Conservation (phyloP, 2,113 vertebrate species). For the Alouatta palliata region DNA sequence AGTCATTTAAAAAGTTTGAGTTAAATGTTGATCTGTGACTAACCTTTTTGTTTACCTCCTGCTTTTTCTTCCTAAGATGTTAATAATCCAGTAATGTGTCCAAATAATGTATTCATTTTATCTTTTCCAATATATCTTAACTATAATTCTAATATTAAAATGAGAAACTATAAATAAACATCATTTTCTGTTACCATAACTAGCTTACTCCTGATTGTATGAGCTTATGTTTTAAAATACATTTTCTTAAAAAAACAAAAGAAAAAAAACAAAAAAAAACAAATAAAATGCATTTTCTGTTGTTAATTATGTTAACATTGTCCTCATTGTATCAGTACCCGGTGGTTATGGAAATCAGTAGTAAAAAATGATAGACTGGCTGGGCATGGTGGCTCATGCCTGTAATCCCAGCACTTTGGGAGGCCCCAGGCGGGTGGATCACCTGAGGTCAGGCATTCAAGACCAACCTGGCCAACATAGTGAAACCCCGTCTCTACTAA, state of each 20-base stretch:
- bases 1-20: conserved; percentile 24
- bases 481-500: too few species aligned
- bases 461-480: too few species aligned
- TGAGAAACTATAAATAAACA: conserved; percentile 25
- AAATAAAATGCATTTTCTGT: not conserved
- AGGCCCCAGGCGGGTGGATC: too few species aligned
- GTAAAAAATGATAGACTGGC: not conserved
- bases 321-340: not conserved
- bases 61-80: conserved; percentile 25
- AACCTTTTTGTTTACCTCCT: not conserved
- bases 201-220: not conserved
- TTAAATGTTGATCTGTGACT: not conserved
- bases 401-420: too few species aligned
- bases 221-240: not conserved
- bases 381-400: too few species aligned
- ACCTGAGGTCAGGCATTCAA: too few species aligned
- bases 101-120: conserved; percentile 12
- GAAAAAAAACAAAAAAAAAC: too few species aligned
- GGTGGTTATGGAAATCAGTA: not conserved
- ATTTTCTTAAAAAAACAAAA: too few species aligned
- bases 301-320: not conserved
- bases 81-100: conserved; percentile 9
- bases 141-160: conserved; percentile 14
- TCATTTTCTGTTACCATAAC: not conserved
- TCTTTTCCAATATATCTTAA: conserved; percentile 1